Evolutionary conservation across 2,113 vertebrate species (phyloP), one percentile per base, ranked within the genome.

Genomic region (Myotis davidii): DNA sequence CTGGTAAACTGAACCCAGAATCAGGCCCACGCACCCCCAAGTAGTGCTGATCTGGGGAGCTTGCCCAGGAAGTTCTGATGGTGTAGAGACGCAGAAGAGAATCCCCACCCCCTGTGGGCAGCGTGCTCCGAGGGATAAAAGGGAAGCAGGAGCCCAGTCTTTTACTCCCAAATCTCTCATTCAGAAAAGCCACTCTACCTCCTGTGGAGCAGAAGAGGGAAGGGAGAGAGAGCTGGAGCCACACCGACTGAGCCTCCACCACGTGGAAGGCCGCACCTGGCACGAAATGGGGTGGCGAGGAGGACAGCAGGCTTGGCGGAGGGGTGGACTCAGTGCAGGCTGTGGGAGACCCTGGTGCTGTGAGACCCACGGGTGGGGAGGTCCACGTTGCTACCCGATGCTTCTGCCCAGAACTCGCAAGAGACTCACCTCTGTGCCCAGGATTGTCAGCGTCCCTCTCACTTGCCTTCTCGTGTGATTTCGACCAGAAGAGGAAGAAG

Each of bases 291-390:
- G 73, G 79, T 50, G n/a, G 13, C 70, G 8, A 14, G 45, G 39
- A 74, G 8, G 18, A 48, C n/a, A 7, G 73, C 50, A 9, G 54
- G 29, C 37, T 25, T 5, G 13, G 10, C 27, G n/a, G 69, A 39
- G 12, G 32, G 5, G 12, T 6, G 25, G 69, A 3, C 27, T 89
- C 18, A 2, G 18, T 7, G n/a, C 2, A 39, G 65, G 39, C 48
- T 52, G 48, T 0, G 1, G n/a, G 65, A 45, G 29, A 67, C 10
- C 10, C 52, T 23, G n/a, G 45, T 56, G 23, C 39, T n/a, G 7
- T n/a, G n/a, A 2, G 8, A 3, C 39, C 3, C 0, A 4, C 0
- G 10, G 11, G 32, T 0, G 34, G 59, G n/a, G 76, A 23, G 37
- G 50, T 29, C 25, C 52, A 1, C 48, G 69, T 69, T 17, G 50